Base-by-base conservation (phyloP, 2,888 invertebrate genomes). In the Eilema depressum region DNA sequence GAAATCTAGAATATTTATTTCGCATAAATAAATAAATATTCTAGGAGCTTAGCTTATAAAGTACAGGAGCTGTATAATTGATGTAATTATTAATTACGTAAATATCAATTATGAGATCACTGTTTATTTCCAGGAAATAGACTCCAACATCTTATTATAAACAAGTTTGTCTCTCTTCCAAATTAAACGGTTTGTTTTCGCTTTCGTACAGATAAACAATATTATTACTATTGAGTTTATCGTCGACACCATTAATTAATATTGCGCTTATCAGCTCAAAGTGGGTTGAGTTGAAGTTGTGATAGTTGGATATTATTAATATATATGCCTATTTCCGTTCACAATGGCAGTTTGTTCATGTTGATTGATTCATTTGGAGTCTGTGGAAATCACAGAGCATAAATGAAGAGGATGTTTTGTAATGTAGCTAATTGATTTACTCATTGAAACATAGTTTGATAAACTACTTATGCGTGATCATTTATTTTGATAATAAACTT, bases 201-300 rank as follows among this genome's bases (percentile, higher is more conserved):
- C 89, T 92, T 91, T 91, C 88, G 84, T 84, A 81, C 47, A 86
- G 85, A 90, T 89, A 89, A 87, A 87, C 84, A 83, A 83, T 85
- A 84, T 84, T 83, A 86, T 85, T 86, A 84, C 74, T 75, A 71
- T 83, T 82, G 76, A 78, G 79, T 82, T 92, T 93, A 93, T 93
- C 92, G 75, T 76, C 85, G 90, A 84, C 90, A 90, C 87, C 88
- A 91, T 93, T 93, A 90, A 92, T 92, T 92, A 91, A 91, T 86
- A 86, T 85, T 86, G 79, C 75, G 80, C 81, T 92, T 93, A 93
- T 93, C 93, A 85, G 78, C 61, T 75, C 74, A 78, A 88, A 86
- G 82, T 89, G 82, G 89, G 88, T 87, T 89, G 84, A 80, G 77
- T 79, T 79, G 67, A 83, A 71, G 68, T 70, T 74, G 71, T 74